Base-by-base conservation (phyloP, 1,140 invertebrate genomes). In the Drosophila nasuta region DNA sequence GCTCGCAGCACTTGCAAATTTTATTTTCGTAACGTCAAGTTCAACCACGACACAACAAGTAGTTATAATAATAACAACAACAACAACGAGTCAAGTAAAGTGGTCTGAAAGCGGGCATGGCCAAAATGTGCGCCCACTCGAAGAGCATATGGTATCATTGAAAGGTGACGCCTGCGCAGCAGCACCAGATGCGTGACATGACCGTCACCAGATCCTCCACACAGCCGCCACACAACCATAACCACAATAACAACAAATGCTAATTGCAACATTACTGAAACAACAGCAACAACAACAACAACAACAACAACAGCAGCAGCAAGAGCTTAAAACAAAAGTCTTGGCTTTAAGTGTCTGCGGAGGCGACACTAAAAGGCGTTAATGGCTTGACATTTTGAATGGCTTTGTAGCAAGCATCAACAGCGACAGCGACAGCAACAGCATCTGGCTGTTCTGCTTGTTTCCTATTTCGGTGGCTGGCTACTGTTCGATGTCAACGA, bases 311-410 rank as follows among this genome's bases (percentile, higher is more conserved):
- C 51, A 67, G 64, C 35, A 38, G 8, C 30, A 33, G 7, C 30
- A 33, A 62, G 41, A 67, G 30, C 30, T 33, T 33, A 69, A 63
- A 56, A 75, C 45, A 73, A 86, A 75, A 67, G 43, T 17, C 68
- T 46, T 57, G 46, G 66, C 49, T 52, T 72, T 60, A 76, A 90
- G 85, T 85, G 85, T 88, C 70, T 88, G 85, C 82, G 85, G 85
- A 88, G 85, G 85, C 85, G 85, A 85, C 81, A 79, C 85, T 85
- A 89, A 88, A 86, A 89, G 85, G 85, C 85, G 85, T 89, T 89
- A 89, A 89, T 89, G 63, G 81, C 72, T 89, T 89, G 81, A 90
- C 75, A 90, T 90, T 89, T 87, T 80, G 73, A 89, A 83, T 90
- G 86, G 69, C 67, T 81, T 57, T 65, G 52, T 70, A 70, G 54